Percentiles rank a stretch among this genome's conserved stretches.
These are phyloP conservation scores for Desmodus rotundus DNA, from an alignment of 2,113 vertebrate species.

Conservation along the genomic window DNA sequence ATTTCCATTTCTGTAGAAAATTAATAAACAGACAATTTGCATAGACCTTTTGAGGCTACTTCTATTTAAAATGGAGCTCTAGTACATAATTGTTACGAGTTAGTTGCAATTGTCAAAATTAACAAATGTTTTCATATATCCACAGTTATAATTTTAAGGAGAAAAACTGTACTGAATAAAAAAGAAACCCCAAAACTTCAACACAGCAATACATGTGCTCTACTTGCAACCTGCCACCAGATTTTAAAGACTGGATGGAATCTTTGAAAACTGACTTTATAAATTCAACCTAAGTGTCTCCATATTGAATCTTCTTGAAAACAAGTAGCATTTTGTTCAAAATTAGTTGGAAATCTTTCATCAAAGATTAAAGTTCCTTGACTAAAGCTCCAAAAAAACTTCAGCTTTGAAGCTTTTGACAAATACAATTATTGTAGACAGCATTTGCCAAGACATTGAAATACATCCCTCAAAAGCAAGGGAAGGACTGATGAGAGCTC, in stretches of 20 bases:
- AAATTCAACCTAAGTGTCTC: not conserved
- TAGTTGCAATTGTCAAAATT: not conserved
- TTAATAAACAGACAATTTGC: not conserved
- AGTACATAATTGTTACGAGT: not conserved
- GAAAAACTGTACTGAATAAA: not conserved
- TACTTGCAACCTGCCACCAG: not conserved
- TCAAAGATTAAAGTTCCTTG: constrained; percentile 8
- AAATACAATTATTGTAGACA: constrained; percentile 21
- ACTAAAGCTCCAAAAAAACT: not conserved
- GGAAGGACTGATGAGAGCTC: not conserved
- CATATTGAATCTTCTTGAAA: not conserved
- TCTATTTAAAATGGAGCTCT: not conserved
- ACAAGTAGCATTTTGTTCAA: not conserved
- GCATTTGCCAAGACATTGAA: not conserved
- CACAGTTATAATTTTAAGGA: not conserved
- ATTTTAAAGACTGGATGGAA: not conserved
- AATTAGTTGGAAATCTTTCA: not conserved
- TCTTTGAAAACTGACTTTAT: not conserved
- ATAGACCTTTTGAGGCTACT: not conserved
- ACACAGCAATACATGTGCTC: not conserved
- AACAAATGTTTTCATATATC: not conserved
- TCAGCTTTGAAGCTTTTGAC: not conserved
- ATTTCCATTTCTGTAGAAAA: constrained; percentile 17
- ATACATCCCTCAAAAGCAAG: constrained; percentile 18
- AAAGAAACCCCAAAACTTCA: not conserved